Evolutionary conservation across 2,113 vertebrate genomes (phyloP).

Genomic region (Hippocampus zosterae): DNA sequence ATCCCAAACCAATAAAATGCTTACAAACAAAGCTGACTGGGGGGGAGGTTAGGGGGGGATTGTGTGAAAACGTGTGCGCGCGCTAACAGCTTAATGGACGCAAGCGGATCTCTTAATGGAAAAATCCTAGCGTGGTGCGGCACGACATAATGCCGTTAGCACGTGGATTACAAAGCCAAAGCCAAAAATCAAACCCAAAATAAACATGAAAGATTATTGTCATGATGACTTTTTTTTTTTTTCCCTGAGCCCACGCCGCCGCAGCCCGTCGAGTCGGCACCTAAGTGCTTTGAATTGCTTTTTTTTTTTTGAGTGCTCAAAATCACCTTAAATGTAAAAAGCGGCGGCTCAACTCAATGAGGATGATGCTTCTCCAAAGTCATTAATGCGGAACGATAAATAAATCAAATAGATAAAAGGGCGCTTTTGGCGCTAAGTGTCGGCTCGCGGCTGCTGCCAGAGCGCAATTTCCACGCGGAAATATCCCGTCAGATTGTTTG

Average conservation of each 20-base stretch:
- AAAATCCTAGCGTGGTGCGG: conserved; percentile 40
- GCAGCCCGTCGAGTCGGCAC: not conserved
- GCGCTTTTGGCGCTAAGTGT: conserved; percentile 41
- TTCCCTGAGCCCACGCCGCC: not conserved
- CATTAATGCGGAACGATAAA: conserved; percentile 36
- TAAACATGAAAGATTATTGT: conserved; percentile 54
- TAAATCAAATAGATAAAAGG: not conserved
- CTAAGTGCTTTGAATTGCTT: not conserved
- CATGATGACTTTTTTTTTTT: not conserved
- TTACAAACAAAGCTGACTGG: not conserved
- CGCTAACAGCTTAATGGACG: conserved; percentile 63
- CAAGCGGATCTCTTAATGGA: conserved; percentile 66
- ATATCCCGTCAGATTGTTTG: conserved; percentile 34
- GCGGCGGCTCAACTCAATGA: conserved; percentile 53
- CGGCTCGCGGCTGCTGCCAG: conserved; percentile 43
- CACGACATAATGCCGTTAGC: conserved; percentile 41
- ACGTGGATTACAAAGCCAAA: conserved; percentile 59
- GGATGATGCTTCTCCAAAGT: conserved; percentile 45
- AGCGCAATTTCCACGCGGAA: conserved; percentile 46
- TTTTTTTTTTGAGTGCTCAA: not conserved
- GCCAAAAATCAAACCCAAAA: conserved; percentile 54
- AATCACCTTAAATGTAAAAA: conserved; percentile 56
- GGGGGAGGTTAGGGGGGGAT: not conserved
- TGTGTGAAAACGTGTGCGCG: conserved; percentile 26
- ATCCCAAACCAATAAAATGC: not conserved